Evolutionary conservation across 2,888 invertebrate genomes (phyloP).

Genomic region (Ptychoptera albimana): DNA sequence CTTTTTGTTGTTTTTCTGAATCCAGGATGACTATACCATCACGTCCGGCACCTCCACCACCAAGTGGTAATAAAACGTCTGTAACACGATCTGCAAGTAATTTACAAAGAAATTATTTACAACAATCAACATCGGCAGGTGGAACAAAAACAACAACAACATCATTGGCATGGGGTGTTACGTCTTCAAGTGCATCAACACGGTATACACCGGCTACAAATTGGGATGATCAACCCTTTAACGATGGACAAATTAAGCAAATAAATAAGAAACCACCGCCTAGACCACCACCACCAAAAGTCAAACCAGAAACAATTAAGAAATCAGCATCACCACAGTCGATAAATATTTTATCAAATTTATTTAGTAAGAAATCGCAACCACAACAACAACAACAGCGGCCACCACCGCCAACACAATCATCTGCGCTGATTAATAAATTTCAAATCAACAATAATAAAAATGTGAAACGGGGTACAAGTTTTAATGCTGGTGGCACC

Average conservation of each 20-base stretch:
- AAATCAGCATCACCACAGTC: slow-evolving; percentile 15
- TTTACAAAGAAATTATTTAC: slow-evolving; percentile 10
- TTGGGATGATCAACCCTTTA: slow-evolving; percentile 26
- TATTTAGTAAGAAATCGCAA: slow-evolving; percentile 17
- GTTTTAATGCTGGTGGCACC: background rate
- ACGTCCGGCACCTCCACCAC: slow-evolving; percentile 29
- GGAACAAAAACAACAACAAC: slow-evolving; percentile 12
- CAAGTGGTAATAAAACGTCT: slow-evolving; percentile 11
- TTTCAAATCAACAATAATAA: background rate
- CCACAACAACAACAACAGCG: background rate
- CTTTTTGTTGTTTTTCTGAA: too few relatives aligned
- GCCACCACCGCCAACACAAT: background rate
- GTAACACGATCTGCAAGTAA: slow-evolving; percentile 5
- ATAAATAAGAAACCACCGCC: slow-evolving; percentile 23
- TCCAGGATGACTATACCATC: slow-evolving; percentile 30
- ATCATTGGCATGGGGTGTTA: slow-evolving; percentile 16
- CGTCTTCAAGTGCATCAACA: slow-evolving; percentile 22
- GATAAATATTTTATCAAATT: slow-evolving; percentile 23
- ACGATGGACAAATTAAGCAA: slow-evolving; percentile 10
- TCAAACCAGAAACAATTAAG: slow-evolving; percentile 6
- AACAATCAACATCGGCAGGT: slow-evolving; percentile 13
- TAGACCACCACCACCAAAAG: slow-evolving; percentile 26
- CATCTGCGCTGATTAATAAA: too few relatives aligned
- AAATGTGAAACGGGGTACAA: background rate
- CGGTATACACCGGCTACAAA: slow-evolving; percentile 27